These are phyloP conservation scores for Xanthorhoe spadicearia DNA, from an alignment of 2,888 invertebrate species.

Conservation along the genomic window DNA sequence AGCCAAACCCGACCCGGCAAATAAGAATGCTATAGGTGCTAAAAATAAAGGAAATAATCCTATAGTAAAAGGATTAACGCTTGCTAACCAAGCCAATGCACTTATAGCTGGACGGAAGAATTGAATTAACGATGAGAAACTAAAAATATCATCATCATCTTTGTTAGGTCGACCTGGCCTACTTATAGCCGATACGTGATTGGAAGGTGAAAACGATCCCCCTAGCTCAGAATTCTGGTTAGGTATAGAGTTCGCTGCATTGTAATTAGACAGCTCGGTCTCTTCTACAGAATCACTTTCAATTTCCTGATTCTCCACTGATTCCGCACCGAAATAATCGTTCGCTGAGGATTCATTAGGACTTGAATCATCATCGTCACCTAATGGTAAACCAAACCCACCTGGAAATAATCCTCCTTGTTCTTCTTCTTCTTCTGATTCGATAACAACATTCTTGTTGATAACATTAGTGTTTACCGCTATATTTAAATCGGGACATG, in stretches of 20 bases:
- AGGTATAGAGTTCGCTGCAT: constrained; percentile 60
- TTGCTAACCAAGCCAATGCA: constrained; percentile 80
- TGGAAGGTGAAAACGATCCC: constrained; percentile 57
- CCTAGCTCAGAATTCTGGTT: constrained; percentile 61
- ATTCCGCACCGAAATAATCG: constrained; percentile 66
- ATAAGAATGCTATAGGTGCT: constrained; percentile 86
- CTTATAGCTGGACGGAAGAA: constrained; percentile 81
- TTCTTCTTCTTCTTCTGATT: constrained; percentile 70
- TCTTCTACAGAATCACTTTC: constrained; percentile 73
- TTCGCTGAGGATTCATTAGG: constrained; percentile 61
- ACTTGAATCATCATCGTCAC: constrained; percentile 61
- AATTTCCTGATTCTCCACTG: constrained; percentile 58
- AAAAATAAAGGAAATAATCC: constrained; percentile 85
- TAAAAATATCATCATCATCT: constrained; percentile 79
- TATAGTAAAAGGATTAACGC: constrained; percentile 85
- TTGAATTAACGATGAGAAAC: constrained; percentile 72
- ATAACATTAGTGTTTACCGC: constrained; percentile 88
- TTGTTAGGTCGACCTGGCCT: constrained; percentile 62
- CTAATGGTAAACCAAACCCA: constrained; percentile 66
- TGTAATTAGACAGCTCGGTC: constrained; percentile 67
- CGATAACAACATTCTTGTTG: constrained; percentile 82
- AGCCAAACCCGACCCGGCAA: constrained; percentile 86
- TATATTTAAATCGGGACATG: constrained; percentile 88
- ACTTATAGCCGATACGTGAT: constrained; percentile 59
- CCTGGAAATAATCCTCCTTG: constrained; percentile 64